Base-by-base conservation (phyloP, 2,797 vertebrate genomes). In the Leptodactylus fallax region DNA sequence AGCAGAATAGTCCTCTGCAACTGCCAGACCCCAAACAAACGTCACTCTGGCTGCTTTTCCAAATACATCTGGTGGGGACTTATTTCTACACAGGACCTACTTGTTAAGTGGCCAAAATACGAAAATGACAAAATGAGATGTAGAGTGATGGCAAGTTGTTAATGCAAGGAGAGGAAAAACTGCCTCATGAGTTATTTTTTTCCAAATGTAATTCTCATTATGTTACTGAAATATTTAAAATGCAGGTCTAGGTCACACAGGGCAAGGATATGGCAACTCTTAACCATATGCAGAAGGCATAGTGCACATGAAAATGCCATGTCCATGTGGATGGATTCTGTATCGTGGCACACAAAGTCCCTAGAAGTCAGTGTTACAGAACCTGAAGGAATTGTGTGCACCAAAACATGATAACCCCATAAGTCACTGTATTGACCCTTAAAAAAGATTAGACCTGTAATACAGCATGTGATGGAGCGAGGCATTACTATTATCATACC, bases 1-100 rank as follows among this genome's bases (percentile, higher is more conserved):
- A 79, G 81, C 87, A 79, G 60, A 61, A 36, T 47, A 89, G 74
- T 71, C 84, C 79, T 83, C 36, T n/a, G 45, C 74, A 65, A 83
- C 53, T 23, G 47, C 88, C 85, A 89, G 88, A 89, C 80, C 72
- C 74, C 82, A 74, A 86, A 89, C 80, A 86, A 78, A 89, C 80
- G 80, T 89, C 85, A 79, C 79, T 61, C 55, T 89, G 85, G 85
- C 88, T 72, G 80, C 80, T 63, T 83, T 71, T 85, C 85, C 78
- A 74, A 72, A 78, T 81, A 86, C 79, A 83, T 79, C 85, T 89
- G 80, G 85, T 86, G 65, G 16, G 17, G 63, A 86, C 79, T 25
- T 87, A 71, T 82, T 83, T 53, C 49, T 79, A 25, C 56, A 83
- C 45, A 86, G 60, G 80, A 79, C 80, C 80, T 89, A 86, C 79